Evolutionary conservation across 2,113 vertebrate species (phyloP).

Genomic region (Irena cyanogastra): DNA sequence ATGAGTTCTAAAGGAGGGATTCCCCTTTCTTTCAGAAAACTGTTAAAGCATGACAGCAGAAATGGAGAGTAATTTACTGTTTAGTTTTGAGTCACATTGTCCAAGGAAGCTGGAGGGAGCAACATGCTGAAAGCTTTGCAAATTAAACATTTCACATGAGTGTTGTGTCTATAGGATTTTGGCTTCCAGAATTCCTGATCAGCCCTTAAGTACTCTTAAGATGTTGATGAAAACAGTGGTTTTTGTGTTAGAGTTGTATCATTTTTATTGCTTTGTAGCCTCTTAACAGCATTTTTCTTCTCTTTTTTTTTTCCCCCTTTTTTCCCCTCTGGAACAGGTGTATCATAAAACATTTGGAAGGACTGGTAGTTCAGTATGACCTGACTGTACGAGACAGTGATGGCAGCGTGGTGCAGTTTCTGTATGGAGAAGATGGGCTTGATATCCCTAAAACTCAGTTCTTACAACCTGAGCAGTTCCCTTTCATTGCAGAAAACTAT

Average conservation of each 20-base stretch:
- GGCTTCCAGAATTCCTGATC: neutral
- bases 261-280: neutral
- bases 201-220: neutral
- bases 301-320: neutral
- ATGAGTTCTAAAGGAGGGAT: neutral
- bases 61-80: neutral
- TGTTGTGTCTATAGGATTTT: neutral
- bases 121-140: neutral
- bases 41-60: neutral
- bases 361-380: conserved; percentile 94
- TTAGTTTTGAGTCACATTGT: neutral
- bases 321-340: conserved; percentile 62
- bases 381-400: conserved; percentile 93
- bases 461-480: conserved; percentile 85
- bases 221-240: neutral
- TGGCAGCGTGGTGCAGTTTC: conserved; percentile 93
- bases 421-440: conserved; percentile 94
- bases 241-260: neutral
- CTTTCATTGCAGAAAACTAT: conserved; percentile 91
- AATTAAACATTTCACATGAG: accelerated
- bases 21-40: neutral
- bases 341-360: conserved; percentile 93
- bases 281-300: neutral
- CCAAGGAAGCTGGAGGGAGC: neutral
- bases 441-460: conserved; percentile 95